Base-by-base conservation (phyloP, 2,113 vertebrate species). In the Leptobrachium ailaonicum region DNA sequence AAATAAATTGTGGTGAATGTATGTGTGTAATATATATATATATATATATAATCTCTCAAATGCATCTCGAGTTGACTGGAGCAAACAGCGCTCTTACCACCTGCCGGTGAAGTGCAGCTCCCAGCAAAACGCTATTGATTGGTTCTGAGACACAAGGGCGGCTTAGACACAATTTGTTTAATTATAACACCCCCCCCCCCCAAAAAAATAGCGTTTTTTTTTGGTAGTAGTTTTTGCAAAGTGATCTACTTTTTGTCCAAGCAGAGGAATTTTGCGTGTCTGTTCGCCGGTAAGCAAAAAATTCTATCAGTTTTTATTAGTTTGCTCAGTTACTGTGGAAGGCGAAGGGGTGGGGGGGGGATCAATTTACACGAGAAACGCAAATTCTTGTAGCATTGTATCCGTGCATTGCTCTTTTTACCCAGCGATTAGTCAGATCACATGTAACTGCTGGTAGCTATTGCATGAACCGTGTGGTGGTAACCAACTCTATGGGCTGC, bases 311-410 rank as follows among this genome's bases (percentile, higher is more conserved):
- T 73, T 88, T 90, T 82, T 88, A 85, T 90, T 88, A 82, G 83
- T 94, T 92, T 86, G 85, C 88, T 87, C 88, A 92, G 90, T 92
- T 91, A 90, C 85, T 82, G 88, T 83, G 85, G 85, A 43, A 79
- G 82, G 87, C 88, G 88, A 74, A 60, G 11, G 56, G 56, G 13
- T 8, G 3, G 13, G 73, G 45, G 68, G 41, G 73, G 47, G 68
- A 90, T 92, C 87, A 91, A 89, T 92, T 92, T 89, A 83, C 71
- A 12, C 84, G 90, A 91, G 85, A 90, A 92, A 91, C 89, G 86
- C 88, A 86, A 90, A 92, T 90, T 87, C 75, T 68, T 20, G 45
- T 56, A 32, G 14, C 70, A 73, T 68, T 20, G 45, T 56, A 32
- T 20, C 70, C 41, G 47, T 12, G 40, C 40, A 13, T 13, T 50